phyloP scores from a whole-genome alignment of 2,888 invertebrate species.

The Conistra vaccinii region DNA sequence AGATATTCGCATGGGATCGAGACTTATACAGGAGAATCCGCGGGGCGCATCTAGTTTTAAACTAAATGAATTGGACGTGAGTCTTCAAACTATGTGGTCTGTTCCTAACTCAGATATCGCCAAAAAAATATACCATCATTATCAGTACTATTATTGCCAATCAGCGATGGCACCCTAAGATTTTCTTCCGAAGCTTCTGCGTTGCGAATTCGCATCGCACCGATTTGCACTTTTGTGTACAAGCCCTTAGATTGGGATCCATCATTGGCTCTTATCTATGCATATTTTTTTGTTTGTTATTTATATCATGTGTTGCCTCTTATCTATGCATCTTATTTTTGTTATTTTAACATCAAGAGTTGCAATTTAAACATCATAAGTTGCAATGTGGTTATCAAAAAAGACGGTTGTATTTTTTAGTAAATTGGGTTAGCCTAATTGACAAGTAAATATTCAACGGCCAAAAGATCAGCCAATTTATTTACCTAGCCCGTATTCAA shows the following conservation, averaged over 20 bases:
- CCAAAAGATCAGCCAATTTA: conserved; percentile 18
- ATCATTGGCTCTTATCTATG: background rate
- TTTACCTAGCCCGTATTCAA: conserved; percentile 25
- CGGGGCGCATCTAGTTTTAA: too few species aligned
- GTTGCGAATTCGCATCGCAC: too few species aligned
- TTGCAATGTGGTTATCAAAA: background rate
- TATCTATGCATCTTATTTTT: background rate
- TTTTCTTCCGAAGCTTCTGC: too few species aligned
- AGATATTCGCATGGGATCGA: too few species aligned
- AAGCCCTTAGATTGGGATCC: background rate
- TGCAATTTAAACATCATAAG: background rate
- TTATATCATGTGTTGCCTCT: too few species aligned
- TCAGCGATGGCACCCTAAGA: too few species aligned
- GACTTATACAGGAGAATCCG: too few species aligned
- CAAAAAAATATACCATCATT: background rate
- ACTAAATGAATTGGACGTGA: background rate
- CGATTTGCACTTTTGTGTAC: too few species aligned
- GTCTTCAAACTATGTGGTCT: background rate
- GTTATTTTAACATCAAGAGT: too few species aligned
- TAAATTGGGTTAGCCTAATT: conserved; percentile 2
- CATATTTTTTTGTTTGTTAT: too few species aligned
- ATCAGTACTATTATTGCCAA: background rate
- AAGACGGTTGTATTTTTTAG: background rate
- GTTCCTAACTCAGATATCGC: background rate
- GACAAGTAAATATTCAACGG: conserved; percentile 43